Evolutionary conservation across 2,113 vertebrate genomes (phyloP).

Genomic region (Menura novaehollandiae): DNA sequence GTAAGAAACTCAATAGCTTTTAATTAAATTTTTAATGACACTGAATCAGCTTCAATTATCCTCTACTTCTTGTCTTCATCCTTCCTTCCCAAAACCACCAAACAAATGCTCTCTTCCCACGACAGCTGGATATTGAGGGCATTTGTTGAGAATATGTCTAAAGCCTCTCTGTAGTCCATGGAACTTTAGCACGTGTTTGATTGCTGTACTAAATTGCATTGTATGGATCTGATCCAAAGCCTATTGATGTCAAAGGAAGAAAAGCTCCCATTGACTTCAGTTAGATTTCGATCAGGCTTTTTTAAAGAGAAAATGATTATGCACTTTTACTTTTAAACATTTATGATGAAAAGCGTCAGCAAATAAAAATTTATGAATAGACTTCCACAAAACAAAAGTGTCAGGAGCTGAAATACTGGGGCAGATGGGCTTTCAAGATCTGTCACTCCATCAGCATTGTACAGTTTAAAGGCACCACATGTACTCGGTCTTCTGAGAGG

Average conservation of each 20-base stretch:
- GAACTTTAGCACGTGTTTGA: neutral
- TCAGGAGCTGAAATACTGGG: slow-evolving; percentile 33
- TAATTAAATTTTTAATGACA: neutral
- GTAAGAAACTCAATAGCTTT: neutral
- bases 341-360: slow-evolving; percentile 9
- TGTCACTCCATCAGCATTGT: slow-evolving; percentile 31
- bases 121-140: neutral
- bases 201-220: neutral
- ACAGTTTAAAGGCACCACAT: slow-evolving; percentile 30
- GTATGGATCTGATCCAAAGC: slow-evolving; percentile 3
- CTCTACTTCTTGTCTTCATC: neutral
- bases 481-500: neutral
- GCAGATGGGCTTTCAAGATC: slow-evolving; percentile 48
- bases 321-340: slow-evolving; percentile 19
- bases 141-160: neutral
- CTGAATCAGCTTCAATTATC: neutral
- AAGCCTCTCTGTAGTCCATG: neutral
- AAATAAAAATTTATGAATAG: slow-evolving; percentile 50
- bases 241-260: slow-evolving; percentile 31
- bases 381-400: slow-evolving; percentile 20
- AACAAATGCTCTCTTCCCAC: neutral
- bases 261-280: slow-evolving; percentile 24
- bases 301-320: neutral
- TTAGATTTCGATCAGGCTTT: neutral
- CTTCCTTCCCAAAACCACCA: neutral